Evolutionary conservation across 2,888 invertebrate genomes (phyloP), one percentile per base, ranked within the genome.

Genomic region (Drosophila demipolita): DNA sequence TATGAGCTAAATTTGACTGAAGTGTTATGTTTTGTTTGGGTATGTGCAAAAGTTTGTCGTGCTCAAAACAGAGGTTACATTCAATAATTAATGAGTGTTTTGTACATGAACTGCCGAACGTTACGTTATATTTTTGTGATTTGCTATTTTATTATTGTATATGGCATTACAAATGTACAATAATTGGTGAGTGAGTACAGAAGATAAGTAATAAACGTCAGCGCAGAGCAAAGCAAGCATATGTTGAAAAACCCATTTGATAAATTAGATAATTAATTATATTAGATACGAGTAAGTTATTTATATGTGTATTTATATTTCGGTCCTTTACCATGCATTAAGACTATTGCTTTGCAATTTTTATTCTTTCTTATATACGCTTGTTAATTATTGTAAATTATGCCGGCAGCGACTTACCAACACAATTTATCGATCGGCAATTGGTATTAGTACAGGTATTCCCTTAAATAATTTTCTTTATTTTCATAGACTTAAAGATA

Each of bases 321-420:
- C 59, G 80, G 61, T 65, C 59, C 55, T 42, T 67, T 66, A 66
- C 32, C 48, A 61, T 72, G 49, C 66, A 67, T 72, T 64, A 61
- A 54, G 38, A 78, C 52, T 66, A 82, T 75, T 82, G 79, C 75
- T 67, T 73, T 62, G 20, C 7, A 45, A 58, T 12, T 26, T 11
- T 54, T 17, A 1, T 15, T 42, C 15, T 40, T 40, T 6, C n/a
- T 45, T 65, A 26, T 50, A 58, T 23, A 72, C 55, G 45, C 58
- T 48, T 59, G 63, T 50, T 1, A 64, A 68, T 86, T 83, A 88
- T 73, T 92, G 93, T 89, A 93, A 66, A 79, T 93, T 93, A 88
- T 92, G 92, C 75, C 93, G 91, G 81, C 93, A 93, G 42, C 93
- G 92, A 62, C 93, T 23, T 2, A 23, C 23, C 23, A 23, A 23